Percentiles rank a stretch among this genome's conserved stretches.
phyloP scores from a whole-genome alignment of 2,113 vertebrate species.

The Merops nubicus region DNA sequence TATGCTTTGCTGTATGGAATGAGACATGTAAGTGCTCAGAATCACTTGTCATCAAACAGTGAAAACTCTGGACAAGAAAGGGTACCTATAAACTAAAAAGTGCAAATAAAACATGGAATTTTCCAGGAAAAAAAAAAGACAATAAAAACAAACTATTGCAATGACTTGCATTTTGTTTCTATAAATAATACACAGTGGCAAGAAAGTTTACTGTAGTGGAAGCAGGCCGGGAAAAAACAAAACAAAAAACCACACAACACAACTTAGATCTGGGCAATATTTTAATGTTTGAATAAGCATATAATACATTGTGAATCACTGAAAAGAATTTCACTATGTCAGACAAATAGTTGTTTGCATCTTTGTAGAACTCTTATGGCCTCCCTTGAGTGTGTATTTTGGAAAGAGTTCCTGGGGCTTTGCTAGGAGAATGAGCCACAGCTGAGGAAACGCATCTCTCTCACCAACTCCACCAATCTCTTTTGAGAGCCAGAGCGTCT shows the following conservation, averaged over 20 bases:
- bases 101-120: not conserved
- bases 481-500: not conserved
- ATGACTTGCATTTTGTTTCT: not conserved
- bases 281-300: not conserved
- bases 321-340: not conserved
- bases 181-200: not conserved
- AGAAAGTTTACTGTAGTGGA: not conserved
- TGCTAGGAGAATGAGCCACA: not conserved
- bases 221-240: not conserved
- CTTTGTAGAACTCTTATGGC: rapidly evolving
- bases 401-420: not conserved
- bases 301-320: not conserved
- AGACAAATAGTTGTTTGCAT: not conserved
- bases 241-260: not conserved
- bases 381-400: not conserved
- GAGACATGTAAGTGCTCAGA: not conserved
- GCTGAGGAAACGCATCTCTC: not conserved
- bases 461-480: not conserved
- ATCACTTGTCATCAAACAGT: not conserved
- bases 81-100: not conserved
- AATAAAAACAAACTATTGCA: not conserved
- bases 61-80: not conserved
- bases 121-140: not conserved
- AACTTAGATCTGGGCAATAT: not conserved
- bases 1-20: not conserved